Conservation (phyloP, 2,113 vertebrate species). For the Nesoenas mayeri region DNA sequence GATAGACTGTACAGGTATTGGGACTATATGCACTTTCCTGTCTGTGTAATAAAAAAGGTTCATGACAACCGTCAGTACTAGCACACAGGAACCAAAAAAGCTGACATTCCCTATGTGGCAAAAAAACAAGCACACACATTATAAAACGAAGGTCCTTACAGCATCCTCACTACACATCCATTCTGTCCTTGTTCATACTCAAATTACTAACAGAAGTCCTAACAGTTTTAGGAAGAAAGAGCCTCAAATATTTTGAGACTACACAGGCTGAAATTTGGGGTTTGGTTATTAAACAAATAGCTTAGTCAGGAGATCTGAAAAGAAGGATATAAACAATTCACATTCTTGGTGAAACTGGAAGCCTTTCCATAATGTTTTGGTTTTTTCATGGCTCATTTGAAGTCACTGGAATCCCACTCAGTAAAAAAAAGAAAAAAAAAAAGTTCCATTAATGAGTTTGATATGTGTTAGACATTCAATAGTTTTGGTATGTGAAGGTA, state of each 20-base stretch:
- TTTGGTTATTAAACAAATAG: neutral
- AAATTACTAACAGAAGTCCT: neutral
- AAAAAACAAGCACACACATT: neutral
- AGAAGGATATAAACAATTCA: neutral
- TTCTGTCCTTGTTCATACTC: neutral
- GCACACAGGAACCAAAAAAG: neutral
- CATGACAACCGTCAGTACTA: neutral
- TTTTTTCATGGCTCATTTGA: slow-evolving; percentile 9
- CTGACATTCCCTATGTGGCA: neutral
- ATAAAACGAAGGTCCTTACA: neutral
- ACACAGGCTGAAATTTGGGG: neutral
- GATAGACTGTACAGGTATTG: neutral
- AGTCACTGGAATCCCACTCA: neutral
- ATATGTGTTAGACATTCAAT: neutral
- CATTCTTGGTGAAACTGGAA: slow-evolving; percentile 9
- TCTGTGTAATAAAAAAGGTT: neutral
- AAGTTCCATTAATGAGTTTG: neutral
- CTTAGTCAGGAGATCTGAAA: neutral
- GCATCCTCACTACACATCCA: neutral
- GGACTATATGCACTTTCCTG: neutral
- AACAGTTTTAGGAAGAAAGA: neutral
- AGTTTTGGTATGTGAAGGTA: neutral
- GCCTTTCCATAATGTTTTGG: neutral
- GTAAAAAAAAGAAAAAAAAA: neutral
- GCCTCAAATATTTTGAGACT: neutral